Base-by-base conservation (phyloP, 2,888 invertebrate species). In the Spilosoma lubricipeda region DNA sequence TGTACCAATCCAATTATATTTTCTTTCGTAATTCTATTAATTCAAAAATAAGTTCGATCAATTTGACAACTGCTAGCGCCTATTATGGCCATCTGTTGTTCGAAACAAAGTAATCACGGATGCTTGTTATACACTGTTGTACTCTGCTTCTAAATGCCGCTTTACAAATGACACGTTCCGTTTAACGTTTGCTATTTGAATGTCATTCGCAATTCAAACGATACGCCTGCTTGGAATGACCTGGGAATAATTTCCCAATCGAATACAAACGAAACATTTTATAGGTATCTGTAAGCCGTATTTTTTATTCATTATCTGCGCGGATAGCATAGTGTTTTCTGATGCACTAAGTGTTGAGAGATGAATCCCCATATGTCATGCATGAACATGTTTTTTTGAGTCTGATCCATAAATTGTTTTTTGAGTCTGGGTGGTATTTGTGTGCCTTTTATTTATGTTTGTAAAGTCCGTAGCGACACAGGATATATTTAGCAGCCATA, bases 61-160 rank as follows among this genome's bases (percentile, higher is more conserved):
- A 80, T 85, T 82, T 70, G 77, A 70, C 77, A 84, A 81, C 80
- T 82, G 83, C 77, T 80, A 85, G 85, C 76, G 82, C 78, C 81
- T 23, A 87, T 88, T 87, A 77, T 78, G 75, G 88, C 86, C 90
- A 90, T 90, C 89, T 91, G 91, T 89, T 88, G 90, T 87, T 87
- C 81, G 77, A 85, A 90, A 90, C 89, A 89, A 90, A 90, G 90
- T 89, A 90, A 90, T 90, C 87, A 81, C 83, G 80, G 77, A 85
- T 82, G 81, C 75, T 88, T 85, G 86, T 88, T 87, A 86, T 85
- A 85, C 81, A 87, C 82, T 85, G 77, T 74, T 80, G 81, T 82
- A 73, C 59, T 59, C 79, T 75, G 76, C 74, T 79, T 77, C 83
- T 82, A 83, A 80, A 82, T 77, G 78, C 76, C 84, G 81, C 76